Evolutionary conservation across 2,797 vertebrate genomes (phyloP).

Genomic region (Menidia menidia): DNA sequence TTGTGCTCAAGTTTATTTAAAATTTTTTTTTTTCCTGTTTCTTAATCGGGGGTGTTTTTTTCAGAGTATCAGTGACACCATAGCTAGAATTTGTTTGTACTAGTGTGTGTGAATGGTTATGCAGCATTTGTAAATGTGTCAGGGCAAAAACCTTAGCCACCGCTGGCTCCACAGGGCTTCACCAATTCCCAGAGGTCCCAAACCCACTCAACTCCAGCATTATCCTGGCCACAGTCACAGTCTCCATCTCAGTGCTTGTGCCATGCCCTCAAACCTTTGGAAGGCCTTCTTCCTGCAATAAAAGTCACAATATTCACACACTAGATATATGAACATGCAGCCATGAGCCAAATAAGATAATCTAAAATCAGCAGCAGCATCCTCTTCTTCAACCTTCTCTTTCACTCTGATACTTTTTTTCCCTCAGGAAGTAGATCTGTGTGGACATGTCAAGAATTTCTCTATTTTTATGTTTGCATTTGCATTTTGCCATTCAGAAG

Average conservation of each 20-base stretch:
- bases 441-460: constrained; percentile 20
- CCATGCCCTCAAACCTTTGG: constrained; percentile 81
- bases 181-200: constrained; percentile 71
- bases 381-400: constrained; percentile 54
- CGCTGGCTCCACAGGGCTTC: constrained; percentile 60
- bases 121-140: constrained; percentile 40
- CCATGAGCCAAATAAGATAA: constrained; percentile 67
- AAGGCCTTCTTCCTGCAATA: constrained; percentile 76
- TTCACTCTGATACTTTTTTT: constrained; percentile 16
- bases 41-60: not conserved
- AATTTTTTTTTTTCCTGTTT: not conserved
- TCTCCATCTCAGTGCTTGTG: constrained; percentile 55
- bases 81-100: constrained; percentile 1
- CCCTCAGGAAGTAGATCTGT: constrained; percentile 44
- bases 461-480: constrained; percentile 7
- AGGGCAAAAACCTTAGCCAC: constrained; percentile 57
- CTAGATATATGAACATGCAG: constrained; percentile 68
- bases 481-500: constrained; percentile 6
- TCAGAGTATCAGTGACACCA: not conserved
- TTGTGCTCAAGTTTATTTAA: not conserved
- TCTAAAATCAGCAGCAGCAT: constrained; percentile 70
- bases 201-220: constrained; percentile 42
- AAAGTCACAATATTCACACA: constrained; percentile 72
- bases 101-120: constrained; percentile 27
- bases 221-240: constrained; percentile 49